Base-by-base conservation (phyloP, 2,797 vertebrate species). In the Dicrostonyx torquatus region DNA sequence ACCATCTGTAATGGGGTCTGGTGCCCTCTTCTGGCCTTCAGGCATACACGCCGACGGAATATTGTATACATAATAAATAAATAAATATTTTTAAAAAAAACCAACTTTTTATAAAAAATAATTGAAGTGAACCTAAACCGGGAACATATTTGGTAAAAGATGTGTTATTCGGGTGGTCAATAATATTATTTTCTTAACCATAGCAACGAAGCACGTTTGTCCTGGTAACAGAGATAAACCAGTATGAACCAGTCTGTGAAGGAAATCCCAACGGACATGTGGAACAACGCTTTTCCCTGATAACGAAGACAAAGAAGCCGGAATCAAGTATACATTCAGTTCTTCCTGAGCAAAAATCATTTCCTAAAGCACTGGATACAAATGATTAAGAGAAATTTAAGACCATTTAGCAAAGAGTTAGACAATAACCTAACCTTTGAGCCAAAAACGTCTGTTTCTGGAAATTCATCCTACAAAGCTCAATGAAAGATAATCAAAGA, bases 391-490 rank as follows among this genome's bases (percentile, higher is more conserved):
- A 37, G 5, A 37, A 34, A 60, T 89, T 66, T 77, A 64, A 50
- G 43, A 26, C 26, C 31, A 6, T 89, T 88, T 73, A 91, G 43
- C 75, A 80, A 89, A 86, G 29, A 24, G 29, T 91, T 86, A 88
- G 82, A 73, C 34, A 87, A 78, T 68, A 73, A 4, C 48, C 10
- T 62, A 86, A 53, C 5, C 20, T 86, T 89, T 68, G 40, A 18
- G 18, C 55, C 43, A 3, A 37, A 96, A 76, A 55, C 84, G n/a
- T 94, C 34, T 24, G 88, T 40, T 94, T 50, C 60, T 43, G 94
- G 18, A 90, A 58, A 26, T 72, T 72, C 34, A 70, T 87, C 45
- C 29, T 82, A 89, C 86, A 89, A 48, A 93, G 64, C 72, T 89
- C 77, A 76, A 8, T 76, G 22, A 66, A 80, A 85, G 88, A 77